Percentiles rank a stretch among this genome's conserved stretches.
Conservation (phyloP, 2,113 vertebrate genomes). For the Lonchura striata region DNA sequence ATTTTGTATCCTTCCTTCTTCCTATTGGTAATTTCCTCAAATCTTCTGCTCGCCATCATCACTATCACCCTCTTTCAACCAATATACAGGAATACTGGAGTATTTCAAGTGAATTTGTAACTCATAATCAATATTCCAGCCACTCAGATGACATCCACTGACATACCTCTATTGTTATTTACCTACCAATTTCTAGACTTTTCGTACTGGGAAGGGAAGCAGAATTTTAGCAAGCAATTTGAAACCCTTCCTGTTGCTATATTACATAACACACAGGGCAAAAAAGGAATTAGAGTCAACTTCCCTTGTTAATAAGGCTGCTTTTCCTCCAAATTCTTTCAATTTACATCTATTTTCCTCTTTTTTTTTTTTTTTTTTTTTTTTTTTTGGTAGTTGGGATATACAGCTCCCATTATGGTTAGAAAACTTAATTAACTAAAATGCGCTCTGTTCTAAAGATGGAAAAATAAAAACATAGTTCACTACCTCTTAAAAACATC, state of each 20-base stretch:
- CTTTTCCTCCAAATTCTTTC: neutral
- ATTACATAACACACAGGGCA: neutral
- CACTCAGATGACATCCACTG: neutral
- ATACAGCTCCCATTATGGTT: neutral
- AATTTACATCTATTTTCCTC: neutral
- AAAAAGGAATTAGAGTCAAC: neutral
- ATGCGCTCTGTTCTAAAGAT: neutral
- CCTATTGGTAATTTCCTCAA: rapidly evolving
- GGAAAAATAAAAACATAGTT: constrained; percentile 15
- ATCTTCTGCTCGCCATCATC: neutral
- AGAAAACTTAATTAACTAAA: constrained; percentile 20
- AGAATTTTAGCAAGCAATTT: neutral
- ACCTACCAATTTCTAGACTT: neutral
- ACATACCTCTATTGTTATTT: neutral
- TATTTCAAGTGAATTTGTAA: neutral
- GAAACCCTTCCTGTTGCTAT: neutral
- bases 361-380: neutral
- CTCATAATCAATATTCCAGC: neutral
- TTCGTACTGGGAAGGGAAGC: neutral
- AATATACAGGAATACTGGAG: neutral
- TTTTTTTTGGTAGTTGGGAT: neutral
- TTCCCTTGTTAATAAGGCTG: neutral
- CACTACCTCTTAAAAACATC: neutral
- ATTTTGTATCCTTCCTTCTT: neutral
- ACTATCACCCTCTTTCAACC: neutral